Evolutionary conservation across 2,113 vertebrate genomes (phyloP), one percentile per base, ranked within the genome.

Genomic region (Megaceryle maxima): DNA sequence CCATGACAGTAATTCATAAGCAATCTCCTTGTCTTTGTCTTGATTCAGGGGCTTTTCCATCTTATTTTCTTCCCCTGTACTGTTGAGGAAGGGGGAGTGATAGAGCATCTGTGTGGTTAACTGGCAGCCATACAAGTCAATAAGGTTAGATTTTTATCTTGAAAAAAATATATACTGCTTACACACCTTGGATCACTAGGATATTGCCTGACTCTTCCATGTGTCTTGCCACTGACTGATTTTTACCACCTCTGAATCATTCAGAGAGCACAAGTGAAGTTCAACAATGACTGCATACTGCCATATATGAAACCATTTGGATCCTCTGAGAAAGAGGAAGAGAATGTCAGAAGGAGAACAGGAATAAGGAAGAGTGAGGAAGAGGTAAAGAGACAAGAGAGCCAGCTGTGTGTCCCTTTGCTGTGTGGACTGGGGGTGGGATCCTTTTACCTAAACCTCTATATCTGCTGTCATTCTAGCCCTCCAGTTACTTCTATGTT

Each of bases 371-470:
- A 43, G 17, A 62, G 22, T 64, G 16, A 79, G 17, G 37, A 62
- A 82, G 48, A 86, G 2, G 25, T 11, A 25, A 73, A 87, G 13
- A 56, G 41, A 50, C 19, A 24, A 6, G 2, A 9, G 21, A 78
- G 12, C 4, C 70, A n/a, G 5, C 20, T 63, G 44, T 53, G 18
- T 8, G 12, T 39, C n/a, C 18, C 12, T 29, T 75, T 72, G 21
- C 6, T 90, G 6, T 46, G 21, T 1, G 6, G 25, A 15, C 12
- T 20, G 1, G 5, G 5, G 1, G 2, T 24, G 11, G 31, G 4
- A 86, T 51, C 12, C 41, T 87, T 8, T 87, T 74, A 28, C 18
- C 31, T 59, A 63, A 87, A 59, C 10, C 3, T 67, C 3, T 4
- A 10, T 28, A 81, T 57, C 9, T 66, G 25, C 3, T 43, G 26